Evolutionary conservation across 1,140 invertebrate genomes (phyloP).

Genomic region (Drosophila nasuta): DNA sequence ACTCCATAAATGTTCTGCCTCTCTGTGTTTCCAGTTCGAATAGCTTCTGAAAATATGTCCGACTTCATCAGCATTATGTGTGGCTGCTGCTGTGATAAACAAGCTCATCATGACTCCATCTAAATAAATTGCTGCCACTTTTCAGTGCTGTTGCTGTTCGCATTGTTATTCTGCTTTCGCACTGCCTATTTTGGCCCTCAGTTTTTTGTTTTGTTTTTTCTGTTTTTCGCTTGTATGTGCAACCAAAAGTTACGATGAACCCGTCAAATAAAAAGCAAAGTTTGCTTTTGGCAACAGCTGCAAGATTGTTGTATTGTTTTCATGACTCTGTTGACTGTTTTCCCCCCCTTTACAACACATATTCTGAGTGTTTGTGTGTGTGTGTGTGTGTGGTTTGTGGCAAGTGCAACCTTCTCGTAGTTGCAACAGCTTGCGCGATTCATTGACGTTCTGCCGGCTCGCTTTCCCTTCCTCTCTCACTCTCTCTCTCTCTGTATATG

Average conservation of each 20-base stretch:
- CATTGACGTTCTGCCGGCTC: constrained; percentile 16
- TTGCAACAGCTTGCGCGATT: constrained; percentile 42
- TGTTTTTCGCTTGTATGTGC: constrained; percentile 1
- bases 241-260: constrained; percentile 35
- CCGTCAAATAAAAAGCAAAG: constrained; percentile 48
- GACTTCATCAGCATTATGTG: constrained; percentile 1
- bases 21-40: not conserved
- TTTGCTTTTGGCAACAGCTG: constrained; percentile 51
- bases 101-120: not conserved
- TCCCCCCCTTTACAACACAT: no score
- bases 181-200: constrained; percentile 11
- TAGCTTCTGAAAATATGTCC: not conserved
- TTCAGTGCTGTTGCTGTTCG: not conserved
- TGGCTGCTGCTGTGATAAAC: constrained; percentile 1
- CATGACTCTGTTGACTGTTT: constrained; percentile 6
- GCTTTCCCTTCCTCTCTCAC: no score
- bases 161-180: constrained; percentile 8
- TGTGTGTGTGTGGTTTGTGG: not conserved
- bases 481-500: not conserved
- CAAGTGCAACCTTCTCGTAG: not conserved
- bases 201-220: not conserved
- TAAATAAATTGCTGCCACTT: not conserved
- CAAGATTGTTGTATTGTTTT: constrained; percentile 46
- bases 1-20: not conserved
- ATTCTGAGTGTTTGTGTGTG: not conserved